These are phyloP conservation scores for Leucoraja erinaceus DNA, from an alignment of 2,113 vertebrate species.

Conservation along the genomic window DNA sequence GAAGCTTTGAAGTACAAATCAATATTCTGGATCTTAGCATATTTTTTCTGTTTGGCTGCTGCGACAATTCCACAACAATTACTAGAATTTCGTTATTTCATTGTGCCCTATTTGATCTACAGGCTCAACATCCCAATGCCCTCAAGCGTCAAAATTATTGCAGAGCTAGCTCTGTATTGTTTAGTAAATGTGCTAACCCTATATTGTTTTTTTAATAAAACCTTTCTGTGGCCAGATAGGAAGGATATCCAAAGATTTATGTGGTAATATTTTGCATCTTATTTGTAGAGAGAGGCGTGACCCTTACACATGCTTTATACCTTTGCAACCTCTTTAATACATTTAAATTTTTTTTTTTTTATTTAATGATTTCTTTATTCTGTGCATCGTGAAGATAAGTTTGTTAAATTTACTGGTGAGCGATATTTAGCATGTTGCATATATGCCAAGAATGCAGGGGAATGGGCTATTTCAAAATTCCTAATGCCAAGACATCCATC, in stretches of 20 bases:
- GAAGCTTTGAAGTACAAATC: conserved; percentile 79
- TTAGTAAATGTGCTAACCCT: conserved; percentile 72
- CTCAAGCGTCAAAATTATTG: conserved; percentile 62
- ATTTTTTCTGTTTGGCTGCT: conserved; percentile 66
- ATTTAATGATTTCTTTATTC: background rate
- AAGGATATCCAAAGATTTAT: conserved; percentile 83
- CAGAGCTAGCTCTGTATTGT: conserved; percentile 72
- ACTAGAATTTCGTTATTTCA: conserved; percentile 94
- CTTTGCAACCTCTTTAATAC: background rate
- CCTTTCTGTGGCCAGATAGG: conserved; percentile 79
- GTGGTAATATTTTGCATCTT: conserved; percentile 66
- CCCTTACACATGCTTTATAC: background rate
- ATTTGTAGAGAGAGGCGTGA: background rate
- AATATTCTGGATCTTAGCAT: conserved; percentile 76
- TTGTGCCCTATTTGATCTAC: conserved; percentile 86
- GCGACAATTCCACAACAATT: conserved; percentile 82
- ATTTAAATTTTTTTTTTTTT: too few species aligned
- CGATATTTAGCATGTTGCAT: background rate
- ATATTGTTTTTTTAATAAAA: conserved; percentile 77
- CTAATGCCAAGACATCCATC: background rate
- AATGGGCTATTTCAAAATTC: conserved; percentile 12
- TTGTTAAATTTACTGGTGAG: background rate
- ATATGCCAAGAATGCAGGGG: too few species aligned
- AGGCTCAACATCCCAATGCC: conserved; percentile 78
- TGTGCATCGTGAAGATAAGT: background rate